A percentile compares a stretch with the other conserved stretches of the same genome.
Conservation (phyloP, 2,888 invertebrate genomes). For the Lapara coniferarum region DNA sequence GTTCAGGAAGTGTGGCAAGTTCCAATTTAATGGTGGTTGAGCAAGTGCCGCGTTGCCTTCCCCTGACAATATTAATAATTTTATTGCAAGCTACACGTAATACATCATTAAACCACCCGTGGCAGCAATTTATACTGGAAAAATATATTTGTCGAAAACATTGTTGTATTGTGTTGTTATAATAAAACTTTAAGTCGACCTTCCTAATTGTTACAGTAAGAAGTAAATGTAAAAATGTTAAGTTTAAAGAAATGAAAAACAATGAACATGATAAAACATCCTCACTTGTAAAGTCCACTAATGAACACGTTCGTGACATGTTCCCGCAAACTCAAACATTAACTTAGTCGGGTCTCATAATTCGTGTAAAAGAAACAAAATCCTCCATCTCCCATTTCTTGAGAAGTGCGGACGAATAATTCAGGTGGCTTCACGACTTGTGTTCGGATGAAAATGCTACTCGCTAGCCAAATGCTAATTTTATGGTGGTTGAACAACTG, state of each 20-base stretch:
- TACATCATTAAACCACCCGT: constrained; percentile 27
- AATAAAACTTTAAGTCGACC: not conserved
- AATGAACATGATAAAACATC: not conserved
- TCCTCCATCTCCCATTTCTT: constrained; percentile 57
- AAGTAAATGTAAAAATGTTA: not conserved
- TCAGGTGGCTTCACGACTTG: constrained; percentile 71
- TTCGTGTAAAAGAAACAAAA: constrained; percentile 33
- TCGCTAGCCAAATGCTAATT: constrained; percentile 82
- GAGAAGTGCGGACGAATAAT: constrained; percentile 75
- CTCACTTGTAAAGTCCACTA: not conserved
- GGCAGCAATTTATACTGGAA: constrained; percentile 25
- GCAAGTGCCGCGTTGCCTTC: constrained; percentile 70
- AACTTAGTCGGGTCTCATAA: constrained; percentile 5
- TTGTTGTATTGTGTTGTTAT: not conserved
- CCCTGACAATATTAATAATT: constrained; percentile 67
- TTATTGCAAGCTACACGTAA: constrained; percentile 60
- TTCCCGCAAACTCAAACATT: no score
- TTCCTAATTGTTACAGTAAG: no score
- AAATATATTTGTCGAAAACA: constrained; percentile 24
- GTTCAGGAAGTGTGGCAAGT: constrained; percentile 73
- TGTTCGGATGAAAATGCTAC: constrained; percentile 77
- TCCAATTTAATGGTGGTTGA: constrained; percentile 83
- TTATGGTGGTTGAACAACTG: constrained; percentile 83
- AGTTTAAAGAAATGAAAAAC: not conserved
- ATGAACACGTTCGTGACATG: not conserved